phyloP scores from a whole-genome alignment of 64 coral and sea anemone species.

The Stylophora pistillata region DNA sequence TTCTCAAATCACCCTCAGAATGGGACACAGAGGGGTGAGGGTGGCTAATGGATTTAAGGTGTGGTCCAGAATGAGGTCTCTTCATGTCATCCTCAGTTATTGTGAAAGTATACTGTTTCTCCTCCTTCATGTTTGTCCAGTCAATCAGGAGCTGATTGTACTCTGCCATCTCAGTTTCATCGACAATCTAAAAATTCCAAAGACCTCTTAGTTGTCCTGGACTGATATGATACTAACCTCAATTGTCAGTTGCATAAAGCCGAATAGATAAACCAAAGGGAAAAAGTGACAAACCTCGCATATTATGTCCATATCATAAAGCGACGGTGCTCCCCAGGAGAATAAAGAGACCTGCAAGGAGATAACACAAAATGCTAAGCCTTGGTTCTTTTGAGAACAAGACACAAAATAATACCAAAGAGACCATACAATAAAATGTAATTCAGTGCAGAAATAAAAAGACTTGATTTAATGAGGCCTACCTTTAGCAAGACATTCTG shows the following conservation, averaged over 20 bases:
- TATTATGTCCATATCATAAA: conserved; percentile 82
- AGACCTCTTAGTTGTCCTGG: too few relatives aligned
- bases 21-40: conserved; percentile 50
- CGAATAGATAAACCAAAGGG: background rate
- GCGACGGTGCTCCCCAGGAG: conserved; percentile 73
- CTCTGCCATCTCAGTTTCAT: conserved; percentile 93
- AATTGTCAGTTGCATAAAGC: background rate
- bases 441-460: background rate
- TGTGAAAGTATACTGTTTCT: conserved; percentile 88
- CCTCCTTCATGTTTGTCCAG: conserved; percentile 89
- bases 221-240: too few relatives aligned
- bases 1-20: conserved; percentile 89
- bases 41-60: conserved; percentile 47
- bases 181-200: conserved; percentile 66
- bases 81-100: conserved; percentile 90
- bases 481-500: conserved; percentile 84
- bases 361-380: background rate
- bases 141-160: conserved; percentile 87
- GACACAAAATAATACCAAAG: too few relatives aligned
- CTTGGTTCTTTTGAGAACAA: background rate
- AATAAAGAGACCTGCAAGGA: conserved; percentile 82
- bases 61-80: conserved; percentile 64
- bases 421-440: background rate
- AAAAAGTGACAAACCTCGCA: conserved; percentile 63
- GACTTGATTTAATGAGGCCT: background rate